Conservation (phyloP, 2,797 vertebrate species). For the Buceros bicornis region DNA sequence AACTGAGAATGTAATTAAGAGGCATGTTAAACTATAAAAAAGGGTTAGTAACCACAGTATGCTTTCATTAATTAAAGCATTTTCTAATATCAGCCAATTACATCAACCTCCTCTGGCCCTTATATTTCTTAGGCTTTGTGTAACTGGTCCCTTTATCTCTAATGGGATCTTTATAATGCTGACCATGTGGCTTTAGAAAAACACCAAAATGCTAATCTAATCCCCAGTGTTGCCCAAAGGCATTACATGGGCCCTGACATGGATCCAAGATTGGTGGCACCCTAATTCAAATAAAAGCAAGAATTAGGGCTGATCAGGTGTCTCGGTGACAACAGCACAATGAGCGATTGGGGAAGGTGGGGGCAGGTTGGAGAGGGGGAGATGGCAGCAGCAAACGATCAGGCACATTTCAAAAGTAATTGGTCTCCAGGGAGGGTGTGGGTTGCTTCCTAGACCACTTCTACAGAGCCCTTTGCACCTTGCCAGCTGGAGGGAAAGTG, state of each 20-base stretch:
- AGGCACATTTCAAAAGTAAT: conserved; percentile 82
- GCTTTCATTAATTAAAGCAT: conserved; percentile 76
- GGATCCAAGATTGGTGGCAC: conserved; percentile 75
- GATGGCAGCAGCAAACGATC: conserved; percentile 67
- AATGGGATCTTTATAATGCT: conserved; percentile 78
- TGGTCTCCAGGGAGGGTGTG: conserved; percentile 76
- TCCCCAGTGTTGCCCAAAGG: conserved; percentile 80
- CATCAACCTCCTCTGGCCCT: conserved; percentile 69
- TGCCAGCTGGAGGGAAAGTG: conserved; percentile 80
- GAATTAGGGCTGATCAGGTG: conserved; percentile 79
- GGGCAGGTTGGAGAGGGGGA: conserved; percentile 30
- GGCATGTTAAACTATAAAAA: conserved; percentile 70
- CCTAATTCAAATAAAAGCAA: conserved; percentile 82
- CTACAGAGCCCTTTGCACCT: conserved; percentile 79
- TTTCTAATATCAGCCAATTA: conserved; percentile 73
- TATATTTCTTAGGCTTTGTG: conserved; percentile 76
- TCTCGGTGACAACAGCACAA: conserved; percentile 75
- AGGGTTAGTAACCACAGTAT: conserved; percentile 68
- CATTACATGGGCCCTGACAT: conserved; percentile 73
- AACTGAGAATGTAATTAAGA: conserved; percentile 71
- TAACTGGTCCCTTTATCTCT: conserved; percentile 76
- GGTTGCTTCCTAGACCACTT: conserved; percentile 78
- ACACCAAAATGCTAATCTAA: conserved; percentile 84
- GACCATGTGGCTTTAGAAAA: conserved; percentile 82
- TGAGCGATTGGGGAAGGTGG: conserved; percentile 47